Percentiles rank a stretch among this genome's conserved stretches.
Conservation (phyloP, 2,888 invertebrate genomes). For the Ramazzottius varieornatus region DNA sequence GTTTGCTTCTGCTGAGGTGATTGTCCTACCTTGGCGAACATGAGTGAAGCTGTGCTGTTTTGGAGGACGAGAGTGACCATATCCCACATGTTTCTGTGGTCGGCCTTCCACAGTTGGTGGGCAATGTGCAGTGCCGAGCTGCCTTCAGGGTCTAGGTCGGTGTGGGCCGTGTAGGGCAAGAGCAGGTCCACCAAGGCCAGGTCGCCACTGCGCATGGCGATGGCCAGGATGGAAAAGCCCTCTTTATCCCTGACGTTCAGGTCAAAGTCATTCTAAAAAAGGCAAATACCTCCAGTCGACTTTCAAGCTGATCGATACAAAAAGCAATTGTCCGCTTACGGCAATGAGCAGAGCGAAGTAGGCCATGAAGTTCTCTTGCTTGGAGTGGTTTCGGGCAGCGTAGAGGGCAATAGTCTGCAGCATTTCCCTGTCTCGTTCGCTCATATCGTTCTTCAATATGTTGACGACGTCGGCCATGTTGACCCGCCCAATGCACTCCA, state of each 20-base stretch:
- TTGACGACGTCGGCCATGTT: background rate
- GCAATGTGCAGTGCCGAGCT: background rate
- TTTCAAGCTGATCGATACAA: no score
- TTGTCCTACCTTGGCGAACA: background rate
- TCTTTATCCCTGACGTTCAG: background rate
- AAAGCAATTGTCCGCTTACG: no score
- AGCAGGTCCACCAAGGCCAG: background rate
- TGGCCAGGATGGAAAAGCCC: background rate
- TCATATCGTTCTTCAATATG: background rate
- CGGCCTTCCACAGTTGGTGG: background rate
- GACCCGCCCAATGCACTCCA: background rate
- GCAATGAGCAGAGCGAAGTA: background rate
- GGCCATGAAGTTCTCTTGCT: background rate
- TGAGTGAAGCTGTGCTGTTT: background rate
- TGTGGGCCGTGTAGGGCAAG: background rate
- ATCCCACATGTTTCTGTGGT: background rate
- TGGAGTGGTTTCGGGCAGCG: background rate
- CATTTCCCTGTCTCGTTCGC: background rate
- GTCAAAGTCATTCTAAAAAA: background rate
- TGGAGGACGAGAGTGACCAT: background rate
- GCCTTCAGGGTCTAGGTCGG: background rate
- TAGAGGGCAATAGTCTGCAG: background rate
- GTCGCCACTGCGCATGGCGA: background rate
- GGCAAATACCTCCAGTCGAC: background rate
- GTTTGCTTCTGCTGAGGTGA: no score